Percentiles rank a stretch among this genome's conserved stretches.
Conservation (phyloP, 2,888 invertebrate species). For the Cistogaster globosa region DNA sequence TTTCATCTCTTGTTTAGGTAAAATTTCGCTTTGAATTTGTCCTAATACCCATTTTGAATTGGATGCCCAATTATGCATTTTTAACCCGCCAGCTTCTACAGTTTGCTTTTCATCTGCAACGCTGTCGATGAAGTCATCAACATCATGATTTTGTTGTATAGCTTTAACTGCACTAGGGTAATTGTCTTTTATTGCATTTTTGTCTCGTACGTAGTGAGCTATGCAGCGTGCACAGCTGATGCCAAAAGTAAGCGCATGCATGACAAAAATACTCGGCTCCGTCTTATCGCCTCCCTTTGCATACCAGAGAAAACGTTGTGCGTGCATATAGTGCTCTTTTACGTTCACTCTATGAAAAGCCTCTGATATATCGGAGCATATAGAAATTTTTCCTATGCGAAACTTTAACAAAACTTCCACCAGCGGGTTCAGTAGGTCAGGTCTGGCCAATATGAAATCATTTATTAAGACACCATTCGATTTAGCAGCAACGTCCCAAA, state of each 20-base stretch:
- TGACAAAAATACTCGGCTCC: conserved; percentile 34
- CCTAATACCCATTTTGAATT: conserved; percentile 32
- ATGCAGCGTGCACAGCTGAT: conserved; percentile 54
- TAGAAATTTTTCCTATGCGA: conserved; percentile 54
- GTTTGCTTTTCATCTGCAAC: conserved; percentile 1
- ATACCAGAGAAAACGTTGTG: background rate
- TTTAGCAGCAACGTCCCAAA: conserved; percentile 61
- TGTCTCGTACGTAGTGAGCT: conserved; percentile 52
- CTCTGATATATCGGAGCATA: conserved; percentile 61
- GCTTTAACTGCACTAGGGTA: background rate
- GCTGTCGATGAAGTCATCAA: background rate
- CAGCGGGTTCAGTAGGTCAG: conserved; percentile 55
- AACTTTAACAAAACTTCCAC: conserved; percentile 72
- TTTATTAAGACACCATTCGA: conserved; percentile 74
- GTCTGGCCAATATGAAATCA: conserved; percentile 66
- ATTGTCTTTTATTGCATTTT: conserved; percentile 13
- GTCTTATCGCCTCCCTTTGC: background rate
- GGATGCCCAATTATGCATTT: background rate
- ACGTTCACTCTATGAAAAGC: conserved; percentile 69
- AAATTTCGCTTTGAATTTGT: background rate
- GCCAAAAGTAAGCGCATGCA: conserved; percentile 42
- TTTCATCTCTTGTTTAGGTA: no score
- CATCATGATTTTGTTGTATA: background rate
- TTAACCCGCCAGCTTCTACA: background rate
- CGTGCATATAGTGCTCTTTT: background rate